phyloP scores from a whole-genome alignment of 2,113 vertebrate genomes.

The Ophiodon elongatus region DNA sequence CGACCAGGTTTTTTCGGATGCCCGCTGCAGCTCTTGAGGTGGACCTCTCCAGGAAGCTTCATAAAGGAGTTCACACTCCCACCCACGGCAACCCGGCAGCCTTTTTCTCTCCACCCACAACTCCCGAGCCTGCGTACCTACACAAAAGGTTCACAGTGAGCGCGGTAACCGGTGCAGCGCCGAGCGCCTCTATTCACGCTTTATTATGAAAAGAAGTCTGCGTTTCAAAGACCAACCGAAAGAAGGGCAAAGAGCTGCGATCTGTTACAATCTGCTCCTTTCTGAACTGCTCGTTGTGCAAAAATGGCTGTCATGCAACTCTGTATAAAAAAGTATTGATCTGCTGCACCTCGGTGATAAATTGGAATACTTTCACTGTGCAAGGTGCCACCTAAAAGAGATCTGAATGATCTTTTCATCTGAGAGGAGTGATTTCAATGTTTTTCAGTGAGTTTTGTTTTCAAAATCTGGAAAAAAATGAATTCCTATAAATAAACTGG shows the following conservation, averaged over 20 bases:
- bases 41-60: conserved; percentile 25
- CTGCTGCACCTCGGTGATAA: not conserved
- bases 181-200: conserved; percentile 10
- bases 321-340: conserved; percentile 25
- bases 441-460: not conserved
- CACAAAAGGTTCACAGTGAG: conserved; percentile 58
- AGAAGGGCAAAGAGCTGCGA: conserved; percentile 14
- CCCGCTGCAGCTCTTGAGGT: conserved; percentile 36
- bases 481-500: not conserved
- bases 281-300: conserved; percentile 28
- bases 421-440: not conserved
- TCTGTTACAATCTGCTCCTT: conserved; percentile 18
- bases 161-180: not conserved
- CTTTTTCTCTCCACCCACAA: conserved; percentile 57
- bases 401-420: not conserved
- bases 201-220: not conserved
- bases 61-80: conserved; percentile 61
- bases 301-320: conserved; percentile 13
- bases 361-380: conserved; percentile 13
- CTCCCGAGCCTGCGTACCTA: conserved; percentile 30
- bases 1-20: conserved; percentile 2
- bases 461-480: no score
- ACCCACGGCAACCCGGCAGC: conserved; percentile 49
- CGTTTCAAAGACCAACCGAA: conserved; percentile 6
- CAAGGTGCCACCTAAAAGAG: no score